These are phyloP conservation scores for Aphelinus certus DNA, from an alignment of 1,140 invertebrate genomes.

Conservation along the genomic window DNA sequence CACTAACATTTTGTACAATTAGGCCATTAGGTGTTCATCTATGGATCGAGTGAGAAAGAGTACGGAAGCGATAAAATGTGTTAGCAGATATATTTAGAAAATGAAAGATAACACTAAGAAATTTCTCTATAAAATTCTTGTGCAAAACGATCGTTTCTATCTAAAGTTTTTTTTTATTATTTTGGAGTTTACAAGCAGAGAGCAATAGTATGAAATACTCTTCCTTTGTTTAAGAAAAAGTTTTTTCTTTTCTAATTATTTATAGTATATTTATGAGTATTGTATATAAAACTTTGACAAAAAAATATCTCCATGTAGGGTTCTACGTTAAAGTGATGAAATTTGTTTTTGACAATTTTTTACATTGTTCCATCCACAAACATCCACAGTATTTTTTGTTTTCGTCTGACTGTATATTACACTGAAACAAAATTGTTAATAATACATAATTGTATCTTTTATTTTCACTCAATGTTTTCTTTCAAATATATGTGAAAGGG, in stretches of 20 bases:
- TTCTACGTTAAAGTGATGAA: neutral
- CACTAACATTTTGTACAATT: constrained; percentile 34
- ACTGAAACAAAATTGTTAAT: neutral
- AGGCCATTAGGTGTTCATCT: constrained; percentile 23
- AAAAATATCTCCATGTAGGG: no score
- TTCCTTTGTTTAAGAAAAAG: neutral
- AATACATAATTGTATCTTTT: neutral
- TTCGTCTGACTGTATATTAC: neutral
- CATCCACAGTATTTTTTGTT: constrained; percentile 22
- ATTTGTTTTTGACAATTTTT: neutral
- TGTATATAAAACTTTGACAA: neutral
- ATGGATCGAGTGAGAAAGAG: neutral
- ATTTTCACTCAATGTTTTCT: constrained; percentile 8
- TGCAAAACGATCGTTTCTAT: neutral
- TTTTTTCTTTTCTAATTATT: neutral
- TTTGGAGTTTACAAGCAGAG: neutral
- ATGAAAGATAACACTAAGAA: neutral
- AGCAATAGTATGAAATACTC: neutral
- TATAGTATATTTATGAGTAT: constrained; percentile 3
- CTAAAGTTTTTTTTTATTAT: neutral
- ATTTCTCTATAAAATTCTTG: neutral
- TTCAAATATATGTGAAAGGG: neutral
- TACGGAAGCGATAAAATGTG: neutral
- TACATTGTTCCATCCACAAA: neutral
- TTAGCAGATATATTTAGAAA: neutral